These are phyloP conservation scores for Selene dorsalis DNA, from an alignment of 2,797 vertebrate species.

Conservation along the genomic window DNA sequence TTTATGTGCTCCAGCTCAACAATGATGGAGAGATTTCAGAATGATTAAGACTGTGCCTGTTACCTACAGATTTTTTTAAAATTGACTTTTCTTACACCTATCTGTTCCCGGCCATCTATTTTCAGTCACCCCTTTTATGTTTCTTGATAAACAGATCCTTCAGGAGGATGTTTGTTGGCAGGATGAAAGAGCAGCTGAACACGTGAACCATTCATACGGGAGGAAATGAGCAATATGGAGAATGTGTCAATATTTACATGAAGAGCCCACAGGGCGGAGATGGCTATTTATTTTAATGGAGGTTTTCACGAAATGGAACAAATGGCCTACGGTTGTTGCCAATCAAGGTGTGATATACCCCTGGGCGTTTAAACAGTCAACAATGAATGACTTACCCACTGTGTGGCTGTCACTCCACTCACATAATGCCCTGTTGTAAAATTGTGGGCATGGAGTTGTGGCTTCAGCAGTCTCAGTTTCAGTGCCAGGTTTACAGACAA, in stretches of 20 bases:
- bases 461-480: background rate
- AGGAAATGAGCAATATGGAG: constrained; percentile 69
- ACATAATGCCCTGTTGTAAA: constrained; percentile 25
- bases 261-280: constrained; percentile 35
- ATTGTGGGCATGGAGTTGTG: constrained; percentile 8
- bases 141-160: constrained; percentile 56
- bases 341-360: constrained; percentile 36
- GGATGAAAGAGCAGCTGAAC: constrained; percentile 66
- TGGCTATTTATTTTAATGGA: constrained; percentile 51
- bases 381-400: constrained; percentile 35
- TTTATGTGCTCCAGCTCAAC: constrained; percentile 33
- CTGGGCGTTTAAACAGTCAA: constrained; percentile 14
- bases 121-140: constrained; percentile 53
- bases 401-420: constrained; percentile 3
- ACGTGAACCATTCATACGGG: constrained; percentile 63
- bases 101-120: constrained; percentile 57
- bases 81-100: constrained; percentile 31
- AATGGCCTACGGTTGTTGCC: constrained; percentile 34
- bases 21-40: constrained; percentile 20
- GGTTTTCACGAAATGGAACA: constrained; percentile 51
- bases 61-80: constrained; percentile 39
- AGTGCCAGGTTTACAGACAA: constrained; percentile 19
- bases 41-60: constrained; percentile 17
- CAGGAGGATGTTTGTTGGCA: constrained; percentile 38
- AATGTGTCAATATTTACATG: constrained; percentile 77